Evolutionary conservation across 2,797 vertebrate genomes (phyloP).

Genomic region (Clamator glandarius): DNA sequence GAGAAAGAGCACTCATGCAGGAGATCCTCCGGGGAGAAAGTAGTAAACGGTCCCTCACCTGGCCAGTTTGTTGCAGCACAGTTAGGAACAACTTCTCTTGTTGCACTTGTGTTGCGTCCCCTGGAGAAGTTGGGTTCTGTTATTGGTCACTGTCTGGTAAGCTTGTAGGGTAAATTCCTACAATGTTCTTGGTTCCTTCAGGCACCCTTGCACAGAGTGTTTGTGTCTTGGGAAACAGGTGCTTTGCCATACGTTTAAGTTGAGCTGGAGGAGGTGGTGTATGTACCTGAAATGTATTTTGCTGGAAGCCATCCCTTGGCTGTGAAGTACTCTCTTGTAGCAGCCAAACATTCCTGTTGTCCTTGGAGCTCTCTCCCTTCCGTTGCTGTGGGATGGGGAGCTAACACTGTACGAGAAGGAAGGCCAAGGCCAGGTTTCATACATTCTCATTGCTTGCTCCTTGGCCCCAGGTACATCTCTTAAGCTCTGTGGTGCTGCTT

Average conservation of each 20-base stretch:
- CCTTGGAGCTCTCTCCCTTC: neutral
- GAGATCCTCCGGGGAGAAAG: neutral
- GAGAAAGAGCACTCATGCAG: slow-evolving; percentile 11
- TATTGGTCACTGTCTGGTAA: slow-evolving; percentile 16
- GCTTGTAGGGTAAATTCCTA: neutral
- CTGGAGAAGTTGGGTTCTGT: neutral
- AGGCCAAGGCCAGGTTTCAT: neutral
- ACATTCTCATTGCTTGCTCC: neutral
- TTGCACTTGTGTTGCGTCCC: slow-evolving; percentile 29
- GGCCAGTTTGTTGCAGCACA: neutral
- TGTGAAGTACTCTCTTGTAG: slow-evolving; percentile 32
- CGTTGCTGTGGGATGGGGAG: slow-evolving; percentile 6
- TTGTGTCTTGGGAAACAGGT: neutral
- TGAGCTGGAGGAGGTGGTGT: neutral
- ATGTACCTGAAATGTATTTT: neutral
- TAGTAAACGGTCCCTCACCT: slow-evolving; percentile 8
- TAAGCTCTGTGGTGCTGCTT: slow-evolving; percentile 6
- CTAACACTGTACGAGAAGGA: neutral
- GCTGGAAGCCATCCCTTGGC: slow-evolving; percentile 38
- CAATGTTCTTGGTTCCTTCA: neutral
- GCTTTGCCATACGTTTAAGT: neutral
- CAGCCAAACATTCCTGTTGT: slow-evolving; percentile 45
- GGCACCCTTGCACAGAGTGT: neutral
- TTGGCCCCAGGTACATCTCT: neutral
- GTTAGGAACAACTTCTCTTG: slow-evolving; percentile 49